Evolutionary conservation across 2,888 invertebrate species (phyloP).

Genomic region (Crossocerus cetratus): DNA sequence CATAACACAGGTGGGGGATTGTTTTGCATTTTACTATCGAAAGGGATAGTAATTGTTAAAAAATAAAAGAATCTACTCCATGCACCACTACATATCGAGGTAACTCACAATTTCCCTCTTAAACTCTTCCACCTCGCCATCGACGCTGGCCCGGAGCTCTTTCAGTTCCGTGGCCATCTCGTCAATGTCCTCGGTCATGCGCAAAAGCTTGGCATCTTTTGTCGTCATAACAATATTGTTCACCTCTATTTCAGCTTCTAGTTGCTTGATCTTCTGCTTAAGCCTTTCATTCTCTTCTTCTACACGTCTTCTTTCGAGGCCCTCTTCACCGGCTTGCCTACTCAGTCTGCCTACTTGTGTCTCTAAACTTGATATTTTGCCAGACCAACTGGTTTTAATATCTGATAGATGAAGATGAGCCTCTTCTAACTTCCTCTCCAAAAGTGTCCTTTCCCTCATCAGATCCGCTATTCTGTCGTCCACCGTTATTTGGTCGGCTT

Average conservation of each 20-base stretch:
- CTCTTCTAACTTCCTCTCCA: constrained; percentile 89
- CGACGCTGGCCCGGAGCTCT: constrained; percentile 76
- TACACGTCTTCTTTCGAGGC: constrained; percentile 87
- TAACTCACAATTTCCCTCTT: constrained; percentile 77
- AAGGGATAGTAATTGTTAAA: constrained; percentile 32
- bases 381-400: constrained; percentile 94
- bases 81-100: constrained; percentile 71
- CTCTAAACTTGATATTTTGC: constrained; percentile 91
- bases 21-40: constrained; percentile 36
- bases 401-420: constrained; percentile 91
- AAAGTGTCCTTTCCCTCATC: constrained; percentile 81
- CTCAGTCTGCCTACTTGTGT: constrained; percentile 92
- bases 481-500: constrained; percentile 75
- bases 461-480: constrained; percentile 80
- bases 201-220: constrained; percentile 85
- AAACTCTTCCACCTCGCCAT: constrained; percentile 76
- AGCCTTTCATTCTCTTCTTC: constrained; percentile 84
- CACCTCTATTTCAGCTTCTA: constrained; percentile 84
- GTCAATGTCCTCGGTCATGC: constrained; percentile 86
- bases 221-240: constrained; percentile 82
- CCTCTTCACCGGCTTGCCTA: constrained; percentile 90
- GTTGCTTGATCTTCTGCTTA: constrained; percentile 81
- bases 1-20: constrained; percentile 14
- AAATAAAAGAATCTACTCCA: constrained; percentile 51
- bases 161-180: constrained; percentile 83